A percentile compares a stretch with the other conserved stretches of the same genome.
Conservation (phyloP, 1,140 invertebrate genomes). For the Planococcus citri region DNA sequence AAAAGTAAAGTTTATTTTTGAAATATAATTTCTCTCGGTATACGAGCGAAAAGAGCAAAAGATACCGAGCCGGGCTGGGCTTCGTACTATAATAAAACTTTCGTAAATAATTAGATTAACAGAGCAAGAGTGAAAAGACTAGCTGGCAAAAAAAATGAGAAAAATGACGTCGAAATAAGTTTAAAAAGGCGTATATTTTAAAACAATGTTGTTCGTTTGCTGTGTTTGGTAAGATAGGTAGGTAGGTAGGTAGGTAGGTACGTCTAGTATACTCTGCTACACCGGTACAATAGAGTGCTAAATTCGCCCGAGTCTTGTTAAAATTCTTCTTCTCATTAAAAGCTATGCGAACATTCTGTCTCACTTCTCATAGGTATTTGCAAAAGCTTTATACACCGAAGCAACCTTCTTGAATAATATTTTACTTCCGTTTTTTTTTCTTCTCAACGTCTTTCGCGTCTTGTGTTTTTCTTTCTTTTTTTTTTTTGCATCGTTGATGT, state of each 20-base stretch:
- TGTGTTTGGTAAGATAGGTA: too few species aligned
- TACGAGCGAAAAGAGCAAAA: neutral
- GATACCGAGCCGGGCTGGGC: neutral
- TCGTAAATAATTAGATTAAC: neutral
- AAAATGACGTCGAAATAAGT: constrained; percentile 3
- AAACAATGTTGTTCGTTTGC: neutral
- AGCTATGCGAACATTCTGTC: neutral
- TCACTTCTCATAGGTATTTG: neutral
- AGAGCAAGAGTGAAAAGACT: neutral
- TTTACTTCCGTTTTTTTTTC: neutral
- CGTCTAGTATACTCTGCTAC: too few species aligned
- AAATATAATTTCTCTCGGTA: constrained; percentile 4
- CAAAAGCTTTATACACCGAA: too few species aligned
- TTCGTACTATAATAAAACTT: constrained; percentile 8
- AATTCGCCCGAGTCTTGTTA: neutral
- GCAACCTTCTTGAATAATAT: neutral
- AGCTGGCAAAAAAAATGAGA: neutral
- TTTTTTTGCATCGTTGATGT: too few species aligned
- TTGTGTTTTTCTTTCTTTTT: too few species aligned
- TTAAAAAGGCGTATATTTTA: constrained; percentile 6
- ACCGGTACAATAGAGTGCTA: too few species aligned
- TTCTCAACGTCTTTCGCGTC: too few species aligned
- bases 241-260: too few species aligned
- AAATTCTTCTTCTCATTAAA: constrained; percentile 1
- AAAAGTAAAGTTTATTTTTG: constrained; percentile 4